These are phyloP conservation scores for Troides aeacus DNA, from an alignment of 2,888 invertebrate species.

Conservation along the genomic window DNA sequence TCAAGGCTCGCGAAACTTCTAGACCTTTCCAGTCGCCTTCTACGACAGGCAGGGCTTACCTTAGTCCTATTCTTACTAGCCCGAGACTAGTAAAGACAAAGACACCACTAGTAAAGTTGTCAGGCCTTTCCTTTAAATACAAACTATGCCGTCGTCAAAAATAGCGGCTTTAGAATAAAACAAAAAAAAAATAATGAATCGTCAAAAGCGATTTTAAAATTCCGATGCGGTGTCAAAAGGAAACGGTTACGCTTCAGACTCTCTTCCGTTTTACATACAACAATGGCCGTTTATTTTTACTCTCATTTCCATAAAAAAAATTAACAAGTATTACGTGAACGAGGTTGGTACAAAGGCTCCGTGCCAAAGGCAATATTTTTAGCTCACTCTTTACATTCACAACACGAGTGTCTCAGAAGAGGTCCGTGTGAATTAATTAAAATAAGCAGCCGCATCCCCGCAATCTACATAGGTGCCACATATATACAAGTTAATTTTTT, in stretches of 20 bases:
- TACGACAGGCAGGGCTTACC: too few relatives aligned
- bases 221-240: constrained; percentile 11
- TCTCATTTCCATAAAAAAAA: constrained; percentile 25
- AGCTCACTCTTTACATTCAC: constrained; percentile 25
- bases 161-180: background rate
- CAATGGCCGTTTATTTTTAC: constrained; percentile 24
- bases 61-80: too few relatives aligned
- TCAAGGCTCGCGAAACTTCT: too few relatives aligned
- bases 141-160: background rate
- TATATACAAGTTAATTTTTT: background rate
- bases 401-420: constrained; percentile 18
- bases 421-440: constrained; percentile 25
- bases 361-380: constrained; percentile 27
- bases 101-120: too few relatives aligned
- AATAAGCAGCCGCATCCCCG: constrained; percentile 1
- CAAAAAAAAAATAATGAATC: background rate
- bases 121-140: background rate
- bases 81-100: too few relatives aligned
- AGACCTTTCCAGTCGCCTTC: too few relatives aligned
- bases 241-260: constrained; percentile 11
- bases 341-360: constrained; percentile 21
- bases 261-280: constrained; percentile 13
- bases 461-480: background rate
- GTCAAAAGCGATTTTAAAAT: constrained; percentile 5
- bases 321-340: constrained; percentile 27